Conservation (phyloP, 2,797 vertebrate species). For the Malacoraja senta region DNA sequence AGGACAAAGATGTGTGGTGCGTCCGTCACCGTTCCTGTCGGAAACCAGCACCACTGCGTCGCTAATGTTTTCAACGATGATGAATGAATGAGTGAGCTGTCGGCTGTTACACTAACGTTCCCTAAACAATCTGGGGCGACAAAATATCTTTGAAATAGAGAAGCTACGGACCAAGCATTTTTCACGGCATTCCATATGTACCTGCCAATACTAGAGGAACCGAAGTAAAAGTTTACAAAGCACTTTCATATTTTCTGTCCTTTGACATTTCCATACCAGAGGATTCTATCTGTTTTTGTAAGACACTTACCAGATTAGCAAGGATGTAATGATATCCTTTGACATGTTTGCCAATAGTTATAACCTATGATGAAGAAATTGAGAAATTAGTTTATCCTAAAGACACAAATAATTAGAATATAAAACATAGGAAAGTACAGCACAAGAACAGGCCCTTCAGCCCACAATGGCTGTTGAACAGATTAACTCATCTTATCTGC, state of each 20-base stretch:
- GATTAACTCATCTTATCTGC: no score
- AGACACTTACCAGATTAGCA: slow-evolving; percentile 86
- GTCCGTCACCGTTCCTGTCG: no score
- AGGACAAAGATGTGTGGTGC: no score
- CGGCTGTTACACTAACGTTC: no score
- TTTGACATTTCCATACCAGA: not conserved
- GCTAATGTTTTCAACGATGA: no score
- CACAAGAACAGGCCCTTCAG: no score
- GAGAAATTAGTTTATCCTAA: not conserved
- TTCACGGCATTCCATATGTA: not conserved
- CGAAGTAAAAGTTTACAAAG: not conserved
- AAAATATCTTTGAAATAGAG: not conserved
- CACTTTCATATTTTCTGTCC: not conserved
- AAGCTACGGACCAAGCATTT: not conserved
- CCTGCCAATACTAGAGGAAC: not conserved
- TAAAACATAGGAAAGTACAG: no score
- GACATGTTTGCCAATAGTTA: slow-evolving; percentile 94
- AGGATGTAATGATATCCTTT: slow-evolving; percentile 99
- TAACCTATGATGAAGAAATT: slow-evolving; percentile 68
- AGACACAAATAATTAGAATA: not conserved
- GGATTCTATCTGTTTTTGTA: not conserved
- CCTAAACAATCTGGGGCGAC: no score
- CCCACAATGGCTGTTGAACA: no score
- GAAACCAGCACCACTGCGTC: no score
- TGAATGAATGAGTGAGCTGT: no score